Evolutionary conservation across 2,797 vertebrate genomes (phyloP).

Genomic region (Macropus fuliginosus): DNA sequence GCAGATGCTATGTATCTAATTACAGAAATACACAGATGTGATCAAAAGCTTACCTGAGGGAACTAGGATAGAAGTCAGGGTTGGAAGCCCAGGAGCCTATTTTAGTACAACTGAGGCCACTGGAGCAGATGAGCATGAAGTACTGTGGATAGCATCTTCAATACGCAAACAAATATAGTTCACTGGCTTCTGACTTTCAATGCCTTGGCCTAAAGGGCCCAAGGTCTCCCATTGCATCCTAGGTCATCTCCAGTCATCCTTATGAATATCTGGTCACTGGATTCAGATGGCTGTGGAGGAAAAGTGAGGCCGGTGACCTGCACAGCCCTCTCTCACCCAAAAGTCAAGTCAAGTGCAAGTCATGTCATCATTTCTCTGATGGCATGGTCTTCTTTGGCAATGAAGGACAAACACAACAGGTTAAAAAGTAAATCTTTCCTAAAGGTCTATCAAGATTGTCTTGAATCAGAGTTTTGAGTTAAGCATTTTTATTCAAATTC

Average conservation of each 20-base stretch:
- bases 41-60: conserved; percentile 62
- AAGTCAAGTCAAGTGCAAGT: too few relatives aligned
- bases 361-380: too few relatives aligned
- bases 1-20: conserved; percentile 54
- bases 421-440: conserved; percentile 14
- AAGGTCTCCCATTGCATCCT: too few relatives aligned
- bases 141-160: not conserved
- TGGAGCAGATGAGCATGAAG: conserved; percentile 50
- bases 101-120: conserved; percentile 33
- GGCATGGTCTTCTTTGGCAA: too few relatives aligned
- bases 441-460: conserved; percentile 26
- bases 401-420: not conserved
- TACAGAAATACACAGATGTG: conserved; percentile 63
- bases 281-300: too few relatives aligned
- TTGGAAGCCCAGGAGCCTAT: conserved; percentile 47
- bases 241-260: too few relatives aligned
- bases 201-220: not conserved
- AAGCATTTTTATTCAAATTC: not conserved
- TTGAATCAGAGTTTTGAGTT: not conserved
- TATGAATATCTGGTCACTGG: too few relatives aligned
- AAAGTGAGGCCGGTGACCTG: too few relatives aligned
- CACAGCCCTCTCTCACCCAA: too few relatives aligned
- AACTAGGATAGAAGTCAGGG: conserved; percentile 61
- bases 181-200: not conserved
- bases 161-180: not conserved